A percentile compares a stretch with the other conserved stretches of the same genome.
Conservation (phyloP, 64 coral and sea anemone genomes). For the Actinia tenebrosa region DNA sequence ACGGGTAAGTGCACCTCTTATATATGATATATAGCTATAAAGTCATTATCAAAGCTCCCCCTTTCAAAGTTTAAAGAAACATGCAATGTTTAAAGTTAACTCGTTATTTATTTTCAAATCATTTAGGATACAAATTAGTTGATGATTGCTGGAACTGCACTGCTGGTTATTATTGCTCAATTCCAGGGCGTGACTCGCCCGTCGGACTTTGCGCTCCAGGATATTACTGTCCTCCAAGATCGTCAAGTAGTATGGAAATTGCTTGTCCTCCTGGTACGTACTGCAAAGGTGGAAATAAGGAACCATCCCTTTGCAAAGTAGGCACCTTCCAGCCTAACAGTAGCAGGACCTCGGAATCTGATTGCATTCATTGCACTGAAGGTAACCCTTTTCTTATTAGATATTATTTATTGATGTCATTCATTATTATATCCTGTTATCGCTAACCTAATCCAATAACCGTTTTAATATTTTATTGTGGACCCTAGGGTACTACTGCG, state of each 20-base stretch:
- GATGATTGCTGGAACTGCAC: conserved; percentile 91
- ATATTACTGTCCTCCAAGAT: conserved; percentile 77
- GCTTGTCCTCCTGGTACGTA: conserved; percentile 73
- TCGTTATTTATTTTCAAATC: neutral
- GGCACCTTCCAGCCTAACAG: conserved; percentile 75
- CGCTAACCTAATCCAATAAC: neutral
- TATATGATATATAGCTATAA: neutral
- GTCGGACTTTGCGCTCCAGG: conserved; percentile 74
- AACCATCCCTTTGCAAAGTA: conserved; percentile 65
- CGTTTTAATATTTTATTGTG: neutral
- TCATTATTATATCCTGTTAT: neutral
- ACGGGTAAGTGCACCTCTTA: conserved; percentile 43
- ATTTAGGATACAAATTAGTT: conserved; percentile 72
- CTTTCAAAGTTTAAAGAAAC: too few relatives aligned
- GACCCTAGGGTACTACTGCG: conserved; percentile 80
- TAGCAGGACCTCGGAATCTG: conserved; percentile 22
- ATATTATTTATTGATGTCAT: neutral
- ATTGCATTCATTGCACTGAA: conserved; percentile 71
- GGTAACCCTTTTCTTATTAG: conserved; percentile 15
- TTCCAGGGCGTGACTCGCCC: conserved; percentile 40
- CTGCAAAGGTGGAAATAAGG: conserved; percentile 62
- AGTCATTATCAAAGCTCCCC: too few relatives aligned
- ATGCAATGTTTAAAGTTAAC: neutral
- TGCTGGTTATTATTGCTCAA: conserved; percentile 81
- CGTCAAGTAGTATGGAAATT: conserved; percentile 54